Percentiles rank a stretch among this genome's conserved stretches.
Conservation (phyloP, 2,113 vertebrate species). For the Nerophis lumbriciformis region DNA sequence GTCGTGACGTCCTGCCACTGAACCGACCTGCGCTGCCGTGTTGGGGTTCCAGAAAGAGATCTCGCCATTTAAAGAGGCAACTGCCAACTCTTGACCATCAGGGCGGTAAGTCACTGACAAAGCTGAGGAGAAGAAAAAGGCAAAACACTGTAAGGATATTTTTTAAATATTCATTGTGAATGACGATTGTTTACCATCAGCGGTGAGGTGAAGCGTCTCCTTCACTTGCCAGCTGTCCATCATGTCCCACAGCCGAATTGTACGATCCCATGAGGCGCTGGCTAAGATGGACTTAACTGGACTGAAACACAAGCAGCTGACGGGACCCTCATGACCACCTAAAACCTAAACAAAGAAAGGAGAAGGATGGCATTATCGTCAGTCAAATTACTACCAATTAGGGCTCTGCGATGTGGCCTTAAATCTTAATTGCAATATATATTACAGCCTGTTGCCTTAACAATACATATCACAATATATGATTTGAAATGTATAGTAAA, state of each 20-base stretch:
- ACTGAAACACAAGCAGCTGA: slow-evolving; percentile 87
- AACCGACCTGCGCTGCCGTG: slow-evolving; percentile 76
- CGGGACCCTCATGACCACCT: slow-evolving; percentile 87
- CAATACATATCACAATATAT: too few relatives aligned
- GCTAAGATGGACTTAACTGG: slow-evolving; percentile 84
- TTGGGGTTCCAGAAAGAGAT: slow-evolving; percentile 91
- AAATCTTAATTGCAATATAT: too few relatives aligned
- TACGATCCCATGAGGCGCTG: slow-evolving; percentile 94
- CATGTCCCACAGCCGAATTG: slow-evolving; percentile 93
- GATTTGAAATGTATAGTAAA: too few relatives aligned
- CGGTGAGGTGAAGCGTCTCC: slow-evolving; percentile 78
- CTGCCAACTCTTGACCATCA: slow-evolving; percentile 86
- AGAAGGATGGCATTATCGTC: not conserved
- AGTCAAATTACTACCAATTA: not conserved
- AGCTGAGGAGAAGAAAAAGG: slow-evolving; percentile 56
- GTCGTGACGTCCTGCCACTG: slow-evolving; percentile 85
- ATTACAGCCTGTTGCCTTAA: too few relatives aligned
- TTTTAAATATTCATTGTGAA: not conserved
- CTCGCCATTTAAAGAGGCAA: slow-evolving; percentile 85
- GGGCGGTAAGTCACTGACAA: slow-evolving; percentile 83
- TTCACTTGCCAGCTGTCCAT: slow-evolving; percentile 93
- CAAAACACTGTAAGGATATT: not conserved
- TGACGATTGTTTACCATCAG: slow-evolving; percentile 76
- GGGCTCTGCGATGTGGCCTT: too few relatives aligned
- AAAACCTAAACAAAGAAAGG: slow-evolving; percentile 72